Conservation (phyloP, 2,888 invertebrate genomes). For the Siphlonurus alternatus region DNA sequence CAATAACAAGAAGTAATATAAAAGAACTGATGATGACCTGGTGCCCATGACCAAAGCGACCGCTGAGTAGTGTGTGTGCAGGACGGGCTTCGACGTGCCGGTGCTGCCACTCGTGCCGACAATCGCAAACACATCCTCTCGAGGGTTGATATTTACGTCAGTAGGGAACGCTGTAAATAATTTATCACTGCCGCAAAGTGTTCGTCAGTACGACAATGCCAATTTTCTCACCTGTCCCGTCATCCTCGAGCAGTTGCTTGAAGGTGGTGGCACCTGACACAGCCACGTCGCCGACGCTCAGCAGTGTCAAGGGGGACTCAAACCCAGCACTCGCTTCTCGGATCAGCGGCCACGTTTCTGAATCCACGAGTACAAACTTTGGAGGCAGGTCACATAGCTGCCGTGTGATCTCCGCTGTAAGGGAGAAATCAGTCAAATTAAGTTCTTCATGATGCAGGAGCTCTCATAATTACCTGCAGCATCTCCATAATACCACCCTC, state of each 20-base stretch:
- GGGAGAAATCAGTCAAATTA: too few relatives aligned
- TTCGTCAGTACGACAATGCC: too few relatives aligned
- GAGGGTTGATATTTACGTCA: slow-evolving; percentile 11
- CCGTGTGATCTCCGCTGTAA: too few relatives aligned
- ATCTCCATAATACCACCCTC: too few relatives aligned
- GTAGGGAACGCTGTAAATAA: slow-evolving; percentile 5
- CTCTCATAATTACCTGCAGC: too few relatives aligned
- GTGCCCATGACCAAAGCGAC: too few relatives aligned
- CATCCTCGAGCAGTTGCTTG: background rate
- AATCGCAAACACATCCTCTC: slow-evolving; percentile 22
- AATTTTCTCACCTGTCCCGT: slow-evolving; percentile 5
- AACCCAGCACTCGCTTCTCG: background rate
- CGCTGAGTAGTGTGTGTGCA: slow-evolving; percentile 7
- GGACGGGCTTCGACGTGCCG: slow-evolving; percentile 17
- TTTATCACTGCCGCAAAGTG: too few relatives aligned
- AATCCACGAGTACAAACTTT: background rate
- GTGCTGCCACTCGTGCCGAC: slow-evolving; percentile 31
- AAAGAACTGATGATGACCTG: too few relatives aligned
- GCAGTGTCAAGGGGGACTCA: background rate
- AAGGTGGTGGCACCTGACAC: background rate
- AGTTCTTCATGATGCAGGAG: too few relatives aligned
- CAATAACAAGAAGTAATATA: too few relatives aligned
- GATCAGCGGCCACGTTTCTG: background rate
- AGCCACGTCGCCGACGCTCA: background rate
- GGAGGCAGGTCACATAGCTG: too few relatives aligned